phyloP scores from a whole-genome alignment of 2,113 vertebrate species.

The Poicephalus gulielmi region DNA sequence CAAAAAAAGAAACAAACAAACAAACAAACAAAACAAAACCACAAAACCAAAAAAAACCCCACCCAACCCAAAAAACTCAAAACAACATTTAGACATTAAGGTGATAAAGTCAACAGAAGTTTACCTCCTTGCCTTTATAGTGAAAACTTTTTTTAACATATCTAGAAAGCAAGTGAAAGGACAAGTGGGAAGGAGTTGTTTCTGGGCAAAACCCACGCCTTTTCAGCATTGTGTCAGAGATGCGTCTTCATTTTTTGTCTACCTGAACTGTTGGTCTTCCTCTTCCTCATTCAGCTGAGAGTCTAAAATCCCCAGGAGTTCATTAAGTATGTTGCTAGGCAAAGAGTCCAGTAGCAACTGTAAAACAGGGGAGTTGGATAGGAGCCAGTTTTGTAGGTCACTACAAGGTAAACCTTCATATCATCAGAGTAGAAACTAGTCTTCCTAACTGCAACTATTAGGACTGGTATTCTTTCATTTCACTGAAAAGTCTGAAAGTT shows the following conservation, averaged over 20 bases:
- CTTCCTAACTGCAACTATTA: neutral
- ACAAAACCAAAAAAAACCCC: neutral
- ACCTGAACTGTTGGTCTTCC: conserved; percentile 28
- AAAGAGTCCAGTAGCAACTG: conserved; percentile 52
- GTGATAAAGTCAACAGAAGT: neutral
- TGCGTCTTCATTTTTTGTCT: neutral
- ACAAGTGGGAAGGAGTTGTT: neutral
- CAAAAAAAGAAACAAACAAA: neutral
- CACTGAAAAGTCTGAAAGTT: neutral
- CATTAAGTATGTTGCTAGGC: conserved; percentile 70
- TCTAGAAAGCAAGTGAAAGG: neutral
- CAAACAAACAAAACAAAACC: neutral
- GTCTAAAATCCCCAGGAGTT: conserved; percentile 35
- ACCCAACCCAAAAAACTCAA: neutral
- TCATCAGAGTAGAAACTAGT: conserved; percentile 43
- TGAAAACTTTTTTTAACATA: neutral
- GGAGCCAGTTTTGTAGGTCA: conserved; percentile 63
- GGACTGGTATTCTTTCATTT: neutral
- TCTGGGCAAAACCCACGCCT: neutral
- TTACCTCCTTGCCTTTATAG: neutral
- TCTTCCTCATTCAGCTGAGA: conserved; percentile 57
- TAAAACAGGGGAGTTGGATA: conserved; percentile 46
- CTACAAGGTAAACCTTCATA: conserved; percentile 54
- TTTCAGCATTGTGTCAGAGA: neutral
- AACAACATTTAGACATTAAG: neutral